Base-by-base conservation (phyloP, 2,888 invertebrate species). In the Macrosiphum euphorbiae region DNA sequence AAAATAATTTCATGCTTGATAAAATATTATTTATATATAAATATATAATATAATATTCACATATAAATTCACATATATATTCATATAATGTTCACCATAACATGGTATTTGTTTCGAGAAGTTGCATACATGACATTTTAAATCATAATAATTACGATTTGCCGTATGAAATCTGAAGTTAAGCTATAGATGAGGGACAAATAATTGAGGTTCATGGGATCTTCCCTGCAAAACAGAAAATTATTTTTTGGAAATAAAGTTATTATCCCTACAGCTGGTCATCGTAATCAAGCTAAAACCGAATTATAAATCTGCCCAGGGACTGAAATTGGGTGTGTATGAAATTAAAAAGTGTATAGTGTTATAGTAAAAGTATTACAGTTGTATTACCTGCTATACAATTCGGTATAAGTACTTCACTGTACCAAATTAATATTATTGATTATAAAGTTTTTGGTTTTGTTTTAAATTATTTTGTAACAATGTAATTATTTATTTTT, bases 141-240 rank as follows among this genome's bases (percentile, higher is more conserved):
- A 78, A 8, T 35, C 7, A 7, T 8, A 8, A 78, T 35, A 41
- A 78, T 35, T 20, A 78, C 7, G 8, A 35, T 78, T 67, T 67
- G 0, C 7, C 0, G 5, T n/a, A n/a, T 13, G 16, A 16, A 16
- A n/a, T 0, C 7, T 35, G 1, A 67, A 67, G 20, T 2, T 58
- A 58, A 26, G 8, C 8, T 35, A 78, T 78, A 41, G 35, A 58
- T 26, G 58, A 26, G 24, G 58, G 8, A 58, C 7, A 58, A 58
- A 26, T 8, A 58, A 58, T 20, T 5, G 35, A 35, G 35, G 78
- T 24, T 78, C 8, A 7, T 10, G 2, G 1, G 5, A 67, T 16
- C 67, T 67, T 67, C 16, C 8, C 8, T 35, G 4, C n/a, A 35
- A 35, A 35, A 35, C 16, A 35, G 35, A 78, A n/a, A n/a, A 67